A percentile compares a stretch with the other conserved stretches of the same genome.
These are phyloP conservation scores for Phocoena sinus DNA, from an alignment of 2,113 vertebrate genomes.

Conservation along the genomic window DNA sequence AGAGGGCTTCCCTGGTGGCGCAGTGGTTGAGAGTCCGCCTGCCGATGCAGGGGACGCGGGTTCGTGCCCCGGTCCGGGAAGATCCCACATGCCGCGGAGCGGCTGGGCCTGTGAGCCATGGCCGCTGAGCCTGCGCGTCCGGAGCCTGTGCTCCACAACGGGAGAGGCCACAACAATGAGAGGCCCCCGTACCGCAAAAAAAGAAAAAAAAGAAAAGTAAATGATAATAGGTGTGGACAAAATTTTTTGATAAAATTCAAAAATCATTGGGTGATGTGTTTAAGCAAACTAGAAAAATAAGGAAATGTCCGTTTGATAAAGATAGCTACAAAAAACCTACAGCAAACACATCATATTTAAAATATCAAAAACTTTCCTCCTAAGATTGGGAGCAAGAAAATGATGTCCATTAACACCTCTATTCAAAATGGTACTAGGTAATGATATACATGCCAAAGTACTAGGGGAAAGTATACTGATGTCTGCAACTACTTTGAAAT, in stretches of 20 bases:
- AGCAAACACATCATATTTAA: not conserved
- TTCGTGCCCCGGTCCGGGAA: too few species aligned
- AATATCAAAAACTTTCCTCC: not conserved
- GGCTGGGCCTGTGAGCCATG: too few species aligned
- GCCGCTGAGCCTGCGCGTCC: too few species aligned
- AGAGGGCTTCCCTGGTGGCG: not conserved
- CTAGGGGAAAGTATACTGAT: not conserved
- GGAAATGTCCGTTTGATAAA: not conserved
- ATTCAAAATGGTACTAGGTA: not conserved
- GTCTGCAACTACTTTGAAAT: not conserved
- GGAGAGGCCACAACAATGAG: too few species aligned
- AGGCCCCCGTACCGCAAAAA: too few species aligned
- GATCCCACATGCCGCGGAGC: too few species aligned
- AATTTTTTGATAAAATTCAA: not conserved
- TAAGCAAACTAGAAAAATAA: not conserved
- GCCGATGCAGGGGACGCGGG: too few species aligned
- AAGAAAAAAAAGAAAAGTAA: not conserved
- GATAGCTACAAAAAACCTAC: not conserved
- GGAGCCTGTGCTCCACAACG: too few species aligned
- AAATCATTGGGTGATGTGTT: not conserved
- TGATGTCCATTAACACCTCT: not conserved
- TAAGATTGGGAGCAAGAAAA: not conserved
- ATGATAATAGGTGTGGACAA: not conserved
- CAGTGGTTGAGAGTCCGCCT: too few species aligned
- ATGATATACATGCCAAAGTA: not conserved